Evolutionary conservation across 2,797 vertebrate species (phyloP).

Genomic region (Mormyrops boulengeri): DNA sequence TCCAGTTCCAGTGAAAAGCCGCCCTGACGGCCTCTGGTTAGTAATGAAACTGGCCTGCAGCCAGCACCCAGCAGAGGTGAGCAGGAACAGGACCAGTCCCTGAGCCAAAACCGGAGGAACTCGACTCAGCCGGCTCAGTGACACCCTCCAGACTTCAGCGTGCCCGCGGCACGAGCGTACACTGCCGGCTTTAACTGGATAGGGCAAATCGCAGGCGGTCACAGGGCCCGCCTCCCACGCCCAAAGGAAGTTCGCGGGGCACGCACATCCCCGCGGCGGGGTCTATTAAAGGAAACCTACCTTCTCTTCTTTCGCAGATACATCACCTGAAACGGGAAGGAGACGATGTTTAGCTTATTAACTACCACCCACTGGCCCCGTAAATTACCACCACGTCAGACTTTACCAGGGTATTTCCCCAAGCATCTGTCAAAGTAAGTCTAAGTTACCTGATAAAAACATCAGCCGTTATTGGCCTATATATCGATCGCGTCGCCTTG

Average conservation of each 20-base stretch:
- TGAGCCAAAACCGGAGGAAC: neutral
- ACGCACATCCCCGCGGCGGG: neutral
- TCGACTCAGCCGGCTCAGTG: neutral
- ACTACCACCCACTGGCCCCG: neutral
- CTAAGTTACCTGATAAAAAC: neutral
- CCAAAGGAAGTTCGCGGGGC: neutral
- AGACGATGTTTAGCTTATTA: neutral
- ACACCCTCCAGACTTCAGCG: neutral
- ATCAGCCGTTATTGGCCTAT: neutral
- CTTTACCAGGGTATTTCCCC: neutral
- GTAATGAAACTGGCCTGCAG: neutral
- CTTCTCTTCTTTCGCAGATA: slow-evolving; percentile 64
- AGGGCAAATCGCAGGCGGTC: neutral
- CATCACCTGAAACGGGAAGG: slow-evolving; percentile 56
- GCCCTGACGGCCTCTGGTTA: neutral
- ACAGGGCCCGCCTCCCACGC: neutral
- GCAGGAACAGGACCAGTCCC: neutral
- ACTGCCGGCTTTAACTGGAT: neutral
- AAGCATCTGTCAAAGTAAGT: neutral
- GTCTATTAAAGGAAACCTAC: slow-evolving; percentile 38
- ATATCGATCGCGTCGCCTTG: neutral
- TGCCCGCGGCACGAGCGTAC: neutral
- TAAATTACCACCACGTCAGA: neutral
- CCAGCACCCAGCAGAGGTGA: neutral
- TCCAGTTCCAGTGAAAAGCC: neutral